A percentile compares a stretch with the other conserved stretches of the same genome.
These are phyloP conservation scores for Podocnemis expansa DNA, from an alignment of 2,113 vertebrate genomes.

Conservation along the genomic window DNA sequence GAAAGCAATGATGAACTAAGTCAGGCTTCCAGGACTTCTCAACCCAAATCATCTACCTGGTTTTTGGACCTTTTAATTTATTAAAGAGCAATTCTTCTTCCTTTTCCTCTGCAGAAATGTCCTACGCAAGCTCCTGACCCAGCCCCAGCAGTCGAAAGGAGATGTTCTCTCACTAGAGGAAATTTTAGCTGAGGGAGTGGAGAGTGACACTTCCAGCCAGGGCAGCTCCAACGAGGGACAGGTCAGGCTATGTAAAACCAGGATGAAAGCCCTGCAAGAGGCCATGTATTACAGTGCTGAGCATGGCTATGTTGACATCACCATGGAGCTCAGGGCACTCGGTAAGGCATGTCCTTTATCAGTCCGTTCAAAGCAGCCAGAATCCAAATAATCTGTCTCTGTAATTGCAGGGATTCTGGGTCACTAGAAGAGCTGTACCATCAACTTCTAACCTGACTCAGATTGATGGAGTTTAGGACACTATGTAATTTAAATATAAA, in stretches of 20 bases:
- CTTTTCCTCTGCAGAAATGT: constrained; percentile 85
- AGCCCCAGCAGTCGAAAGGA: constrained; percentile 91
- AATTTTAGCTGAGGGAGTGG: constrained; percentile 95
- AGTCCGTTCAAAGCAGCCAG: rapidly evolving
- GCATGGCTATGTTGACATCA: constrained; percentile 96
- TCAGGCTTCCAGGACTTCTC: neutral
- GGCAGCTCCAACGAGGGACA: constrained; percentile 78
- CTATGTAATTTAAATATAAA: neutral
- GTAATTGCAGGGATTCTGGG: neutral
- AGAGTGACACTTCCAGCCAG: constrained; percentile 79
- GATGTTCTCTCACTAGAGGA: constrained; percentile 97
- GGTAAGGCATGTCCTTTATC: constrained; percentile 74
- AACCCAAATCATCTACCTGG: neutral
- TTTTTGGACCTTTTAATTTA: rapidly evolving
- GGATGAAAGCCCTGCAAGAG: constrained; percentile 95
- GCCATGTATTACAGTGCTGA: constrained; percentile 97
- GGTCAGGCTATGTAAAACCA: constrained; percentile 86
- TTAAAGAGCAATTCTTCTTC: rapidly evolving
- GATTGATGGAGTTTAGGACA: no score
- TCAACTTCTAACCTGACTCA: neutral
- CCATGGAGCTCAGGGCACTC: constrained; percentile 92
- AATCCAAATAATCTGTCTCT: neutral
- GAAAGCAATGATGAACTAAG: neutral
- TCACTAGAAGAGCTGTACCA: neutral
- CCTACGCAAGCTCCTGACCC: constrained; percentile 92